A percentile compares a stretch with the other conserved stretches of the same genome.
Conservation (phyloP, 2,113 vertebrate genomes). For the Peromyscus polionotus region DNA sequence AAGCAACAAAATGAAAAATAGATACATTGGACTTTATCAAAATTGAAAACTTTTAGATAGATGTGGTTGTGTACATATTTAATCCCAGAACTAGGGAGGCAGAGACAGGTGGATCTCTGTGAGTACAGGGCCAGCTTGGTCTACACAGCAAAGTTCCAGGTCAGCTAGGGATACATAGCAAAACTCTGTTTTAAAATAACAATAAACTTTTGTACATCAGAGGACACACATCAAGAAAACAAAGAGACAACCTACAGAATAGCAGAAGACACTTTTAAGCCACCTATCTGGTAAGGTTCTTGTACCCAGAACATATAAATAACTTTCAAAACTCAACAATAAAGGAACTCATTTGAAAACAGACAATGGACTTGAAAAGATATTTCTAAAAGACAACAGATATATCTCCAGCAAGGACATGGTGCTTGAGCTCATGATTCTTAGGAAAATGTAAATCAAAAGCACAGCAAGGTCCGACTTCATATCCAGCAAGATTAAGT, state of each 20-base stretch:
- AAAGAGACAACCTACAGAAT: background rate
- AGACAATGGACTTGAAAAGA: background rate
- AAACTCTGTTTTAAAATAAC: background rate
- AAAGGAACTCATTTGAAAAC: background rate
- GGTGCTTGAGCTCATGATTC: background rate
- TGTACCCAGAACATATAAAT: background rate
- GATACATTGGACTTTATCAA: background rate
- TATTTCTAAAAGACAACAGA: background rate
- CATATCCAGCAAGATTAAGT: background rate
- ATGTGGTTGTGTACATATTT: background rate
- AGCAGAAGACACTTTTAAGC: constrained; percentile 29
- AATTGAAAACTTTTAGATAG: background rate
- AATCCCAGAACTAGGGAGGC: background rate
- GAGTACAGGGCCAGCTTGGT: background rate
- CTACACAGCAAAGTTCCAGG: background rate
- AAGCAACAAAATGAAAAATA: constrained; percentile 49
- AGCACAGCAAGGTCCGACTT: background rate
- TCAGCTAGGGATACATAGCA: background rate
- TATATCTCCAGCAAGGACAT: background rate
- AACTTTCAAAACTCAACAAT: background rate
- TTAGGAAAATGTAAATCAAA: background rate
- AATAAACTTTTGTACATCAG: background rate
- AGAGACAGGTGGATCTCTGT: background rate
- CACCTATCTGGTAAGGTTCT: background rate
- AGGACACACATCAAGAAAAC: background rate